Base-by-base conservation (phyloP, 1,140 invertebrate genomes). In the Cydia amplana region DNA sequence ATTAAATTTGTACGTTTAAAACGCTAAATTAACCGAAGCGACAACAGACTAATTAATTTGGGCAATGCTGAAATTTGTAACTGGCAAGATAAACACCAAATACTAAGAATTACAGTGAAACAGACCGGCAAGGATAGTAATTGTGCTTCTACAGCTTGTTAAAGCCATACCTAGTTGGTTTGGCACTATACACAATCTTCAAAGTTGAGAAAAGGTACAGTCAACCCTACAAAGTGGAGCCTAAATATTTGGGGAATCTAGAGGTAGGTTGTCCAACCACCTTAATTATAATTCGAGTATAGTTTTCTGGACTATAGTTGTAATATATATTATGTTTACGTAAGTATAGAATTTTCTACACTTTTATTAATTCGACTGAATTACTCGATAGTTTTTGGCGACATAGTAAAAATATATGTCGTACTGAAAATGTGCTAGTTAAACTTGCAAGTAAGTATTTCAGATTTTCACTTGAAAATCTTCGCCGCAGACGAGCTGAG, bases 21-120 rank as follows among this genome's bases (percentile, higher is more conserved):
- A 18, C 65, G 65, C n/a, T 70, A 70, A 70, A 70, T 70, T 70
- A 70, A 70, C 36, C 16, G 65, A 70, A 70, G 32, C 65, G 32
- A 70, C 65, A 70, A 28, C 9, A 40, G 18, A n/a, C 64, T 67
- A 70, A 70, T 70, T 70, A 70, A 70, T 70, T 70, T 70, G 65
- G 16, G n/a, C 65, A 2, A 40, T 6, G 65, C 64, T 70, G 65
- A 70, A 70, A 43, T 40, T 70, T 70, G 23, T 67, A 70, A 70
- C n/a, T 70, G 65, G 65, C 32, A 70, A 70, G n/a, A 70, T 28
- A 40, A 40, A 70, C 65, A 18, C 32, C 65, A 43, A 40, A 70
- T 43, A 70, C 65, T 40, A 70, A 70, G 65, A 70, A 70, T 40
- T 70, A 40, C n/a, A 70, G 65, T 18, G 32, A 36, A 70, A 70